Conservation (phyloP, 2,888 invertebrate genomes). For the Dynastes tityus region DNA sequence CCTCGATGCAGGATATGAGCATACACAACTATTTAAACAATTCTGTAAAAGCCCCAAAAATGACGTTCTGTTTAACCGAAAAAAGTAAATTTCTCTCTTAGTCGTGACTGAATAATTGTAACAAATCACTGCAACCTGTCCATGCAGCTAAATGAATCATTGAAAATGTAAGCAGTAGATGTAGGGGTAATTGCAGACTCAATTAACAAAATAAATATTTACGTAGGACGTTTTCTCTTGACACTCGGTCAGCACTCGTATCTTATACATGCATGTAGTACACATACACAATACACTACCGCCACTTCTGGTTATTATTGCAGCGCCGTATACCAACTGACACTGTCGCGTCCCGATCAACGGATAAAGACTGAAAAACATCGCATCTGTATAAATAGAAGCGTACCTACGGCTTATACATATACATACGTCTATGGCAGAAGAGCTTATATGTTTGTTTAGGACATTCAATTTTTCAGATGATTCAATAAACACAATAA, state of each 20-base stretch:
- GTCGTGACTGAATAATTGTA: not conserved
- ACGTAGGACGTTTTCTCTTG: slow-evolving; percentile 47
- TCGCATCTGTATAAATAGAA: slow-evolving; percentile 55
- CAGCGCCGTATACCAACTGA: slow-evolving; percentile 49
- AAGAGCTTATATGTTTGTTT: slow-evolving; percentile 61
- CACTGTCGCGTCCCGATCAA: slow-evolving; percentile 49
- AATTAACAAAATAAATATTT: slow-evolving; percentile 50
- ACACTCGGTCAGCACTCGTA: slow-evolving; percentile 36
- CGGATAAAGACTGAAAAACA: slow-evolving; percentile 53
- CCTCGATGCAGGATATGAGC: no score
- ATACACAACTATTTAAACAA: no score
- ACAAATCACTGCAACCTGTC: slow-evolving; percentile 28
- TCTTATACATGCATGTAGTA: not conserved
- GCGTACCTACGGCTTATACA: slow-evolving; percentile 40
- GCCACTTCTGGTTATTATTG: slow-evolving; percentile 45
- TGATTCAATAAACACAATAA: slow-evolving; percentile 66
- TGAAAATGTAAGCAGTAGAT: slow-evolving; percentile 36
- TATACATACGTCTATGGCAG: slow-evolving; percentile 39
- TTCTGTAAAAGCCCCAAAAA: no score
- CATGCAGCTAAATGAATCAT: slow-evolving; percentile 31
- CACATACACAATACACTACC: slow-evolving; percentile 24
- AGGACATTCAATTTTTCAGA: slow-evolving; percentile 66
- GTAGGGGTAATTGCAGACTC: slow-evolving; percentile 44
- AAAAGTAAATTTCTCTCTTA: not conserved
- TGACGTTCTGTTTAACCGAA: no score